A percentile compares a stretch with the other conserved stretches of the same genome.
phyloP scores from a whole-genome alignment of 2,113 vertebrate species.

The Silurus asotus region DNA sequence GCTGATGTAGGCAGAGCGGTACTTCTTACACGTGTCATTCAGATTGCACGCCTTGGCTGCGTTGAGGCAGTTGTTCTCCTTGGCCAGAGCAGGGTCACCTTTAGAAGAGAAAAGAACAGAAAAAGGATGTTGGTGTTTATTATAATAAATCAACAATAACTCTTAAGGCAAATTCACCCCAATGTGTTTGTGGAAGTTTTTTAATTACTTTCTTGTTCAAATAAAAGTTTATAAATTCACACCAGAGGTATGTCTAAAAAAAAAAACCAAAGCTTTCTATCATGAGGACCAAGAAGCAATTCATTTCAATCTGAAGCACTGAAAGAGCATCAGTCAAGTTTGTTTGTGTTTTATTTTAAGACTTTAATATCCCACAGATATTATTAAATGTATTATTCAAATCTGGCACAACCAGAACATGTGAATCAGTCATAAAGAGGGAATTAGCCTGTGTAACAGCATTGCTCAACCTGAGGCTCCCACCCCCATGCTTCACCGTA shows the following conservation, averaged over 20 bases:
- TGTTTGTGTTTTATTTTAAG: neutral
- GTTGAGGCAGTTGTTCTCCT: conserved; percentile 94
- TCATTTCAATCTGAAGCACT: neutral
- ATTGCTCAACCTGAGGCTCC: neutral
- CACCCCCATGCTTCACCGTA: neutral
- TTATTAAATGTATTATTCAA: neutral
- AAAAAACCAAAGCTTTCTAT: neutral
- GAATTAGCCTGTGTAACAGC: neutral
- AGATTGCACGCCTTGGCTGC: conserved; percentile 98
- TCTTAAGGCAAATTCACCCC: neutral
- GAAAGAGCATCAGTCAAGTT: neutral
- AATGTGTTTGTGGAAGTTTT: neutral
- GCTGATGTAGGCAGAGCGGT: conserved; percentile 94
- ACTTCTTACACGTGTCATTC: conserved; percentile 97
- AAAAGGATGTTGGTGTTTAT: neutral
- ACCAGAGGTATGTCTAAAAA: neutral
- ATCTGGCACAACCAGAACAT: neutral
- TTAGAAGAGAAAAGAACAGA: conserved; percentile 25
- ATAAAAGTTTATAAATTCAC: neutral
- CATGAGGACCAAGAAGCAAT: neutral
- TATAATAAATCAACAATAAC: neutral
- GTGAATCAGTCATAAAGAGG: neutral
- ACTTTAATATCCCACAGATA: neutral
- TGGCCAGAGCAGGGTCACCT: conserved; percentile 85
- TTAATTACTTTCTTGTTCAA: neutral